Conservation (phyloP, 2,797 vertebrate genomes). For the Danio jaintianensis region DNA sequence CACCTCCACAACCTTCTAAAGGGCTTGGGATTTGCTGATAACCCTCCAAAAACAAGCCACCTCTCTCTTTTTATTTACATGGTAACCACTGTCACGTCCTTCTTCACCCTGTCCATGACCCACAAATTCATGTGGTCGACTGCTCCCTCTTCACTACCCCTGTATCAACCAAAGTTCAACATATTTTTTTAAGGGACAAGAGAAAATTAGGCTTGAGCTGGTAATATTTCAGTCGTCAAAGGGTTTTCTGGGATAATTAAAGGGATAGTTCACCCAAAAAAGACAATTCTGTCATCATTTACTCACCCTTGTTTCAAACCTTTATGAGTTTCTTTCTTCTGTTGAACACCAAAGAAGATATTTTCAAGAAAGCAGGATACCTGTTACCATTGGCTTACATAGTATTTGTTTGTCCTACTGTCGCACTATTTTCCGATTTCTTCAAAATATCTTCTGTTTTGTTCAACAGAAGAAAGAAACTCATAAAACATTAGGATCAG, state of each 20-base stretch:
- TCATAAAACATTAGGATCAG: no score
- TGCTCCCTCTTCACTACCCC: neutral
- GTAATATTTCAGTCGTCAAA: neutral
- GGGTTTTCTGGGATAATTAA: neutral
- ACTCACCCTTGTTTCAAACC: no score
- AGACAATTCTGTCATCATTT: no score
- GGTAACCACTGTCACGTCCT: conserved; percentile 18
- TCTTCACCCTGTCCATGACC: neutral
- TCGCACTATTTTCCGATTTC: no score
- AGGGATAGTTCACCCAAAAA: no score
- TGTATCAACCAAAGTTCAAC: conserved; percentile 26
- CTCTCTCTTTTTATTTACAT: conserved; percentile 19
- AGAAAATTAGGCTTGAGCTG: neutral
- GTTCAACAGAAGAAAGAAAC: no score
- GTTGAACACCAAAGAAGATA: no score
- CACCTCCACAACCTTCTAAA: conserved; percentile 6
- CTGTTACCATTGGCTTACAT: no score
- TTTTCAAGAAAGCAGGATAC: no score
- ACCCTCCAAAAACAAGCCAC: conserved; percentile 26
- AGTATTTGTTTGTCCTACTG: no score
- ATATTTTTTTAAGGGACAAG: neutral
- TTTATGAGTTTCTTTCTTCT: no score
- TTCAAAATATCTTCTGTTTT: no score
- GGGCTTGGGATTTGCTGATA: conserved; percentile 36
- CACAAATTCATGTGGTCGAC: neutral